A percentile compares a stretch with the other conserved stretches of the same genome.
Evolutionary conservation across 2,888 invertebrate species (phyloP).

Genomic region (Cephus runcator): DNA sequence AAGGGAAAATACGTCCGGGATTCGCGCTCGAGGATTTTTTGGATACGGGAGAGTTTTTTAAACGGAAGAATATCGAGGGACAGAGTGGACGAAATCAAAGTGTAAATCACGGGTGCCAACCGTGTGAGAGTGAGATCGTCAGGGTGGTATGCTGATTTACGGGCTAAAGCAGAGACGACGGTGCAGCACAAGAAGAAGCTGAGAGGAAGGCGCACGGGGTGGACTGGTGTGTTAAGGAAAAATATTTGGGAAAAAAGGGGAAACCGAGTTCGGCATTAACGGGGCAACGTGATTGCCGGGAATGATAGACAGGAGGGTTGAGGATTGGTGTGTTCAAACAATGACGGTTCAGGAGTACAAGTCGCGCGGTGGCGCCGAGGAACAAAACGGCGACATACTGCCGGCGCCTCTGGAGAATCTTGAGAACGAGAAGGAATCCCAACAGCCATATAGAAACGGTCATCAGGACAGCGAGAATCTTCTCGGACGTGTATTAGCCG

Average conservation of each 20-base stretch:
- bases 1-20: neutral
- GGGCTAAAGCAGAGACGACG: neutral
- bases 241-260: neutral
- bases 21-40: neutral
- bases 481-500: conserved; percentile 71
- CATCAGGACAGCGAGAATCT: conserved; percentile 68
- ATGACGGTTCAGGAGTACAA: conserved; percentile 72
- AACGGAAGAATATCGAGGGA: neutral
- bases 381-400: conserved; percentile 57
- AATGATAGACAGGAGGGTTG: conserved; percentile 45
- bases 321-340: conserved; percentile 41
- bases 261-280: neutral
- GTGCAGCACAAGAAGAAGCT: neutral
- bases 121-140: conserved; percentile 1
- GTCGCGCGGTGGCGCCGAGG: conserved; percentile 67
- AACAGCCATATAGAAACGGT: conserved; percentile 32
- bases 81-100: neutral
- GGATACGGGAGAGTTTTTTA: neutral
- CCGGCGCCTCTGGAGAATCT: conserved; percentile 36
- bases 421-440: conserved; percentile 59
- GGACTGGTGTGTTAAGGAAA: neutral
- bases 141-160: neutral
- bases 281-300: conserved; percentile 17
- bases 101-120: neutral
- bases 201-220: neutral